Base-by-base conservation (phyloP, 2,888 invertebrate genomes). In the Adelphocoris suturalis region DNA sequence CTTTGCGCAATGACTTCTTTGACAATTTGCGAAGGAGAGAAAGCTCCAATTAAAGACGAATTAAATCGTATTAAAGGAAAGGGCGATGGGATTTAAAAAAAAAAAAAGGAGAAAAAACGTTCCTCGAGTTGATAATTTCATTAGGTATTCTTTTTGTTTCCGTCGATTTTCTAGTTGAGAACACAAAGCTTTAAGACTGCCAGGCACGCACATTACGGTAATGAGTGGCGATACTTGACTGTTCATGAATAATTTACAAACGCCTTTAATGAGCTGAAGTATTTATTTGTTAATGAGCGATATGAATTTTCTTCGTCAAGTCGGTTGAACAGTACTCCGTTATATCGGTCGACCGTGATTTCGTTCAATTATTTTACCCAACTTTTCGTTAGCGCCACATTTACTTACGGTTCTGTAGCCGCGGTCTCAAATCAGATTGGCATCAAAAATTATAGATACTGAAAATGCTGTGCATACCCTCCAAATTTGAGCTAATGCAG, bases 91-190 rank as follows among this genome's bases (percentile, higher is more conserved):
- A 2, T n/a, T n/a, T n/a, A 9, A 9, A 61, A 19, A 16, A 3
- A 16, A 61, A 12, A 23, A 13, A 68, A 57, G n/a, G n/a, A n/a
- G n/a, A 57, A n/a, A 57, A n/a, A 16, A 7, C 7, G 3, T 37
- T 7, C 37, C 19, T 61, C 68, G 19, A 68, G 23, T 23, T 68
- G 68, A 23, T 68, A 68, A 68, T 68, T 68, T 68, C 68, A 68
- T 68, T 68, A 68, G 23, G 61, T 16, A n/a, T 68, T 68, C 23
- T 68, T 23, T 23, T 68, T 57, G 57, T n/a, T 68, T 68, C 68
- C 2, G 68, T 19, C 12, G 61, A 61, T 61, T 68, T 68, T 68
- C 23, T 23, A 68, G 68, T 68, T 68, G 5, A 27, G 23, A 68
- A 68, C 57, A 7, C 27, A 68, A 4, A 11, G 27, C 19, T 68